Percentiles rank a stretch among this genome's conserved stretches.
phyloP scores from a whole-genome alignment of 2,888 invertebrate species.

The Hirudinaria manillensis region DNA sequence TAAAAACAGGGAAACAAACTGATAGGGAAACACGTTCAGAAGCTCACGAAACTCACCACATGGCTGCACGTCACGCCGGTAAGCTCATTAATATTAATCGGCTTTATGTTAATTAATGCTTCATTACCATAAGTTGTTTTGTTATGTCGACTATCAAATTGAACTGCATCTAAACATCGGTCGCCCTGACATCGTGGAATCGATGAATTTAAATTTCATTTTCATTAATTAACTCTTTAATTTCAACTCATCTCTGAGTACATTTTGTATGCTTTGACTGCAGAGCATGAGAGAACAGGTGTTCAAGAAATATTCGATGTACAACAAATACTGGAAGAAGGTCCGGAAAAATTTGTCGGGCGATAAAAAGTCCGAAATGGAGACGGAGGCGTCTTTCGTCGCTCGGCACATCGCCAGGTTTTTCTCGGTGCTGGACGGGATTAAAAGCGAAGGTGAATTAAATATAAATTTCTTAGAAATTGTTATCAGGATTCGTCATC shows the following conservation, averaged over 20 bases:
- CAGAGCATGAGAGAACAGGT: slow-evolving; percentile 73
- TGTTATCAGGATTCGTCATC: no score
- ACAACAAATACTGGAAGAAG: slow-evolving; percentile 87
- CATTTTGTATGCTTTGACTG: slow-evolving; percentile 56
- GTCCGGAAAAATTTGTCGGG: slow-evolving; percentile 60
- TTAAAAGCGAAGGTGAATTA: slow-evolving; percentile 53
- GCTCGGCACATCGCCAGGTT: slow-evolving; percentile 80
- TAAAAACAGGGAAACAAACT: slow-evolving; percentile 69
- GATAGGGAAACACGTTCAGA: slow-evolving; percentile 83
- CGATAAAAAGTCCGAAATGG: slow-evolving; percentile 53
- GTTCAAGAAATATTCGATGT: slow-evolving; percentile 76
- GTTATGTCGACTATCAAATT: neutral
- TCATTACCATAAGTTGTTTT: slow-evolving; percentile 12
- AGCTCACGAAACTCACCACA: slow-evolving; percentile 83
- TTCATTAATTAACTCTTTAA: slow-evolving; percentile 1
- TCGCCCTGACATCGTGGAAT: no score
- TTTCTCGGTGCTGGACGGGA: slow-evolving; percentile 70
- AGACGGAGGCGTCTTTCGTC: slow-evolving; percentile 81
- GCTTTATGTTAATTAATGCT: no score
- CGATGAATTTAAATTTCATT: no score
- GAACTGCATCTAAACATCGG: no score
- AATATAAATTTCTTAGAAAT: neutral
- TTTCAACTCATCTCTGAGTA: neutral
- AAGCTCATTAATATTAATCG: neutral
- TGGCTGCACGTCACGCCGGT: slow-evolving; percentile 65